phyloP scores from a whole-genome alignment of 64 coral and sea anemone genomes.

The Actinia equina region DNA sequence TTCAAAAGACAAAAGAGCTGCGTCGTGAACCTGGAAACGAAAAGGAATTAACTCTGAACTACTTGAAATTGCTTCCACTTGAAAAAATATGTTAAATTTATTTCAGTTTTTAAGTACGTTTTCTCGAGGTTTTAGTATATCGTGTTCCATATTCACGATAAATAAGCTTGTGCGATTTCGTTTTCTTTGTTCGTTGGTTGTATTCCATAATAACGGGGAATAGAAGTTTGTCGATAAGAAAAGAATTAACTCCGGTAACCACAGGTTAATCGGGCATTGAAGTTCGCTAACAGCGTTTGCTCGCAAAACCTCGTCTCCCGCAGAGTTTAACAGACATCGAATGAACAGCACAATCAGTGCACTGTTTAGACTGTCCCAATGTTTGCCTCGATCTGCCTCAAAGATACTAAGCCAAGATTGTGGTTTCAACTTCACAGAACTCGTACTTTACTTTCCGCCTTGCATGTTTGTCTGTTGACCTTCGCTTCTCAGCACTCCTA shows the following conservation, averaged over 20 bases:
- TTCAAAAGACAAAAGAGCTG: neutral
- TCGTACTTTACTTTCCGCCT: neutral
- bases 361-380: neutral
- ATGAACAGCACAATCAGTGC: neutral
- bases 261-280: neutral
- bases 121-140: too few species aligned
- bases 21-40: too few species aligned
- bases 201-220: neutral
- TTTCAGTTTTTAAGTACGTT: too few species aligned
- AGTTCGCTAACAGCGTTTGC: neutral
- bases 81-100: too few species aligned
- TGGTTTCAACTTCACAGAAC: neutral
- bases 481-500: neutral
- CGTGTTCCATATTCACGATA: neutral
- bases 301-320: neutral
- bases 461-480: neutral
- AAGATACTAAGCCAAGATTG: neutral
- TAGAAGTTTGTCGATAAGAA: neutral
- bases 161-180: neutral
- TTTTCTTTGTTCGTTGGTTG: neutral
- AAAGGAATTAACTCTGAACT: too few species aligned
- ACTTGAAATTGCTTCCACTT: too few species aligned
- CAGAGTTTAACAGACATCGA: neutral
- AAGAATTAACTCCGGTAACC: neutral
- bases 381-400: neutral